These are phyloP conservation scores for Stomatorhinus ivindoensis DNA, from an alignment of 2,113 vertebrate species.

Conservation along the genomic window DNA sequence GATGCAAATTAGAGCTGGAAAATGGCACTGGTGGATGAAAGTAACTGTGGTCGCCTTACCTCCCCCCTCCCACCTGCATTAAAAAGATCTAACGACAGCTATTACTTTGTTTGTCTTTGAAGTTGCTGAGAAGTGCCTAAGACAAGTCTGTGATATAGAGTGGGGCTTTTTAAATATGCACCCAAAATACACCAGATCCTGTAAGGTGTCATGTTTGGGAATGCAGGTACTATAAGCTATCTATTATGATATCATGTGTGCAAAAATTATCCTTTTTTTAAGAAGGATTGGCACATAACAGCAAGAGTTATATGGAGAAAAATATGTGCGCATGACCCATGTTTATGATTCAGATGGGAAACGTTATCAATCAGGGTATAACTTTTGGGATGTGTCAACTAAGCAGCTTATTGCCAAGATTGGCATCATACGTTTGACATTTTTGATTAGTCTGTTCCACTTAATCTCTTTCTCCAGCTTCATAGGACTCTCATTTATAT, in stretches of 20 bases:
- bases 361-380: neutral
- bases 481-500: neutral
- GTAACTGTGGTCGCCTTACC: neutral
- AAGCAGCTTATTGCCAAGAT: neutral
- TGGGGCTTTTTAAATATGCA: neutral
- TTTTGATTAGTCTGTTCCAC: neutral
- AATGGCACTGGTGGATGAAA: neutral
- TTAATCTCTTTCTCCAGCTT: neutral
- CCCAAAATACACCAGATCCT: neutral
- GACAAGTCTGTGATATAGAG: neutral
- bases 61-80: neutral
- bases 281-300: neutral
- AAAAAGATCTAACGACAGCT: neutral
- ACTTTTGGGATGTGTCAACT: neutral
- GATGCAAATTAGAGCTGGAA: neutral
- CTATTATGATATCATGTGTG: neutral
- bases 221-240: neutral
- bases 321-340: neutral
- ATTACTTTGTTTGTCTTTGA: neutral
- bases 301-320: neutral
- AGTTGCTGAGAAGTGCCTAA: neutral
- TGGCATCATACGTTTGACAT: neutral
- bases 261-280: neutral
- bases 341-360: neutral
- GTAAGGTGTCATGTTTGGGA: neutral